These are phyloP conservation scores for Adelognathus sp. DNA, from an alignment of 2,888 invertebrate species.

Conservation along the genomic window DNA sequence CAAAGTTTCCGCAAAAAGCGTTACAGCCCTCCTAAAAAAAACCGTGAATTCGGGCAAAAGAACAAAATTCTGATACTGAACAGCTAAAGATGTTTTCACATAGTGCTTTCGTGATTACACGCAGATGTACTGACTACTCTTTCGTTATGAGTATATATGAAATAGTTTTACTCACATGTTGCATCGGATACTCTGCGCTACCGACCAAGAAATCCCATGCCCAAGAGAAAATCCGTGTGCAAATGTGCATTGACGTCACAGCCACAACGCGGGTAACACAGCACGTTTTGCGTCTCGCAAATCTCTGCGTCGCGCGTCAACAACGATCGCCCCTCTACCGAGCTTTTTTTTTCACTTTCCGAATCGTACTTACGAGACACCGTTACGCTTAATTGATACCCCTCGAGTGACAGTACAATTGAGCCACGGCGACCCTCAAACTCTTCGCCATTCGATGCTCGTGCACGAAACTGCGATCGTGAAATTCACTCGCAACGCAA, in stretches of 20 bases:
- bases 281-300: neutral
- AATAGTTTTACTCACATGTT: slow-evolving; percentile 71
- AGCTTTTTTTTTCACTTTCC: neutral
- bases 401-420: neutral
- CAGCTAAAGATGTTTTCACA: no score
- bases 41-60: no score
- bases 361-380: neutral
- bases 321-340: neutral
- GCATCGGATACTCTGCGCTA: slow-evolving; percentile 72
- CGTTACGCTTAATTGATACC: neutral
- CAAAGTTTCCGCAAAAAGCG: no score
- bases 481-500: slow-evolving; percentile 18
- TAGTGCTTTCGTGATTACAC: no score
- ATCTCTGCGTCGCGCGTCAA: neutral
- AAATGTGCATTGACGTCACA: slow-evolving; percentile 76
- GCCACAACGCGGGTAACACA: slow-evolving; percentile 26
- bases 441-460: slow-evolving; percentile 11
- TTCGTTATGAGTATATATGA: neutral
- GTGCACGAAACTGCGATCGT: neutral
- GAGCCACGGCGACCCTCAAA: neutral
- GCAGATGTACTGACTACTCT: no score
- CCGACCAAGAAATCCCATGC: slow-evolving; percentile 74
- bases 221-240: slow-evolving; percentile 74
- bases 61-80: no score
- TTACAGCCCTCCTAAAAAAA: no score